phyloP scores from a whole-genome alignment of 2,113 vertebrate genomes.

The Ploceus nigricollis region DNA sequence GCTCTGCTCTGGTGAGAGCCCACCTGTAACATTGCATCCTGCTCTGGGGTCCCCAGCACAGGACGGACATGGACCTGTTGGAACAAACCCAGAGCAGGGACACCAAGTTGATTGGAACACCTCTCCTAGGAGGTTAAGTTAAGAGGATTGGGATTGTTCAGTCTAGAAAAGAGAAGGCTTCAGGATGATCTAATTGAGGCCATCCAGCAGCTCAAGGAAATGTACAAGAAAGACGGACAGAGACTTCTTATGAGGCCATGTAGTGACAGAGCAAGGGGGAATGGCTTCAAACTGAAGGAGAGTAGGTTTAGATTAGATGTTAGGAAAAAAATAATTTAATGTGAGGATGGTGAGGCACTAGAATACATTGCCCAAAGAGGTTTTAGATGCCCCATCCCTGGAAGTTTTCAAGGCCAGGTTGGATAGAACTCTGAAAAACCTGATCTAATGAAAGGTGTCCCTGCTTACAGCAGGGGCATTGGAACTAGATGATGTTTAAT shows the following conservation, averaged over 20 bases:
- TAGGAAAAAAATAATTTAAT: neutral
- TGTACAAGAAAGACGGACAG: neutral
- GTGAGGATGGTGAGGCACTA: neutral
- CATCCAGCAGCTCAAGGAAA: neutral
- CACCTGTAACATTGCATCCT: fast-evolving
- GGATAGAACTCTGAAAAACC: neutral
- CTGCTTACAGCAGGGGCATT: neutral
- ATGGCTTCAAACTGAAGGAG: neutral
- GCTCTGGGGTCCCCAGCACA: neutral
- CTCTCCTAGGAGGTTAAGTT: neutral
- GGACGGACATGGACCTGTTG: neutral
- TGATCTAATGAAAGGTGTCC: neutral
- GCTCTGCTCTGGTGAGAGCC: neutral
- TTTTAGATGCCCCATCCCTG: neutral
- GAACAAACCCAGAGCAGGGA: fast-evolving
- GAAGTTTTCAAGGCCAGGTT: neutral
- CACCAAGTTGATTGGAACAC: neutral
- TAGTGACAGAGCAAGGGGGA: neutral
- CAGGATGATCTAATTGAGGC: no score
- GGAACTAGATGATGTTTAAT: neutral
- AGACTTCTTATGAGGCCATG: neutral
- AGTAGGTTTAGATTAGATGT: neutral
- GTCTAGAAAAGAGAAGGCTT: neutral
- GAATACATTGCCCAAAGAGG: neutral
- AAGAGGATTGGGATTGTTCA: neutral